Evolutionary conservation across 2,888 invertebrate species (phyloP).

Genomic region (Chrysomela aeneicollis): DNA sequence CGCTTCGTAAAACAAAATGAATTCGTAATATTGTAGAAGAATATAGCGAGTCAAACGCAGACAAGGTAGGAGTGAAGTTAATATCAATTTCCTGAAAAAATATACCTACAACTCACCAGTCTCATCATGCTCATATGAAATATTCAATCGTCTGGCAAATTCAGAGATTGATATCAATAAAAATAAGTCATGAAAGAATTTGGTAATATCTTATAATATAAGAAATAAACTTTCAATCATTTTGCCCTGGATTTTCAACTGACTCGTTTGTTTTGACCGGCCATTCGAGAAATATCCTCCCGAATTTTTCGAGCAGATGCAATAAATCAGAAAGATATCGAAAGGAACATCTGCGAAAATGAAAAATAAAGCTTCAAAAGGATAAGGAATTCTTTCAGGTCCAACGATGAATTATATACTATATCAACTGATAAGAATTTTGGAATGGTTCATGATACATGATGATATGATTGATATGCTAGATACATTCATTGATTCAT

Average conservation of each 20-base stretch:
- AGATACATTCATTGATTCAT: too few relatives aligned
- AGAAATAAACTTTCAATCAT: not conserved
- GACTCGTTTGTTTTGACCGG: slow-evolving; percentile 13
- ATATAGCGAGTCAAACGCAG: not conserved
- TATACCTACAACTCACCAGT: slow-evolving; percentile 1
- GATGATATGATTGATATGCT: too few relatives aligned
- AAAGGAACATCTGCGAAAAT: slow-evolving; percentile 20
- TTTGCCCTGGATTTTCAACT: not conserved
- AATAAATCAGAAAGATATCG: slow-evolving; percentile 19
- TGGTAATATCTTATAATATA: not conserved
- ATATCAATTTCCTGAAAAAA: not conserved
- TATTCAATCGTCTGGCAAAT: too few relatives aligned
- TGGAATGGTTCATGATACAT: too few relatives aligned
- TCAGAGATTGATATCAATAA: too few relatives aligned
- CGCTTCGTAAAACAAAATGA: not conserved
- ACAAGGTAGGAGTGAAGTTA: not conserved
- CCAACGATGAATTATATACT: not conserved
- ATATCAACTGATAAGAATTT: not conserved
- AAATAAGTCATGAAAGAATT: too few relatives aligned
- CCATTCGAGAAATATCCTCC: slow-evolving; percentile 12
- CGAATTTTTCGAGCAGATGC: slow-evolving; percentile 6
- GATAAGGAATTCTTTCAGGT: slow-evolving; percentile 5
- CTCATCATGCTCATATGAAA: too few relatives aligned
- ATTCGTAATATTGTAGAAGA: not conserved
- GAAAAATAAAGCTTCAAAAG: slow-evolving; percentile 21